Percentiles rank a stretch among this genome's conserved stretches.
Conservation (phyloP, 2,797 vertebrate species). For the Syngnathus acus region DNA sequence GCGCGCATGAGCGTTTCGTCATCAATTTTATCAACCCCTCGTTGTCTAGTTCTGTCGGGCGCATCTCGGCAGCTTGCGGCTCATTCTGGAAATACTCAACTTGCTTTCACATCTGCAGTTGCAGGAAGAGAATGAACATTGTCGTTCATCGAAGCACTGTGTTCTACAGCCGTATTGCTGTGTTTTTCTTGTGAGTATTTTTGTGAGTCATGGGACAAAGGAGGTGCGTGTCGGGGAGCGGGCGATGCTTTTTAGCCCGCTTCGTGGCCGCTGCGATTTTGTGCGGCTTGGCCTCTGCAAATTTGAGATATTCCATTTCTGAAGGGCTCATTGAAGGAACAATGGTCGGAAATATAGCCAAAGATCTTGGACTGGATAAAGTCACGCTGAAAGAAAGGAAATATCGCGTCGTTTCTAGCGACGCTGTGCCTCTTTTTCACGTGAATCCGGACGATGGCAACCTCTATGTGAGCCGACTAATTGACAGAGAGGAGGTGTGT, state of each 20-base stretch:
- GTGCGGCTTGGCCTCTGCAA: constrained; percentile 31
- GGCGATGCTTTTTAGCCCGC: neutral
- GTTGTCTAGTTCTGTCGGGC: no score
- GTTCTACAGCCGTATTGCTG: no score
- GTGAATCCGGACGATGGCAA: constrained; percentile 57
- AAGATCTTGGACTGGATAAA: constrained; percentile 67
- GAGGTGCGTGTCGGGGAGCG: neutral
- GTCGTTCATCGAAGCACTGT: no score
- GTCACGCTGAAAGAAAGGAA: constrained; percentile 40
- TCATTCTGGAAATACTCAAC: no score
- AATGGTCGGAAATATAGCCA: constrained; percentile 66
- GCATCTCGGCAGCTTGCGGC: no score
- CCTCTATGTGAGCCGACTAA: constrained; percentile 50
- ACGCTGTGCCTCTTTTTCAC: constrained; percentile 16
- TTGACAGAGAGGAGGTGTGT: constrained; percentile 70
- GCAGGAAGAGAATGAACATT: no score
- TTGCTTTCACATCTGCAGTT: no score
- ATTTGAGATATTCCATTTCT: constrained; percentile 58
- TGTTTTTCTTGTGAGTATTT: constrained; percentile 8
- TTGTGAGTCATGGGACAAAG: constrained; percentile 32
- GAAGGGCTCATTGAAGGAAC: constrained; percentile 67
- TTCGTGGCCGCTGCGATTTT: constrained; percentile 18
- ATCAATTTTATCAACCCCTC: no score
- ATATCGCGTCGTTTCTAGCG: constrained; percentile 30
- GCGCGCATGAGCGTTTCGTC: no score